These are phyloP conservation scores for Callinectes sapidus DNA, from an alignment of 2,888 invertebrate genomes.

Conservation along the genomic window DNA sequence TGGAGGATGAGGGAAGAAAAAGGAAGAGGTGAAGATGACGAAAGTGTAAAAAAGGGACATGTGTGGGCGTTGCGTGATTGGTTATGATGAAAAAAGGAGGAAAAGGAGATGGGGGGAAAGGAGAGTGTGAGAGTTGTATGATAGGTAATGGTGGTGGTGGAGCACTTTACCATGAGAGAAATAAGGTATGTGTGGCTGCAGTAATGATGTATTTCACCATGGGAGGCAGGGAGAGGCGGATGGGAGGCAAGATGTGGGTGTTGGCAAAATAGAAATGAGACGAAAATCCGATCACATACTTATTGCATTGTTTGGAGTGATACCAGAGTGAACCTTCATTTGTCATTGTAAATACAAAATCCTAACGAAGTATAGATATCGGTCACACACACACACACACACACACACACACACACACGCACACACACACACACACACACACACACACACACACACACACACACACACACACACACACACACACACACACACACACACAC, in stretches of 20 bases:
- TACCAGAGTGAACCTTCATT: background rate
- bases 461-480: too few relatives aligned
- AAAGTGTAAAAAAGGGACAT: background rate
- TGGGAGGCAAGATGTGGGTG: background rate
- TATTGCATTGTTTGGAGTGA: background rate
- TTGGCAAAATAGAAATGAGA: too few relatives aligned
- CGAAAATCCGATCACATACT: too few relatives aligned
- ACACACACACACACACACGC: too few relatives aligned
- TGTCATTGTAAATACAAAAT: background rate
- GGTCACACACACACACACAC: too few relatives aligned
- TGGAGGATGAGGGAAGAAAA: too few relatives aligned
- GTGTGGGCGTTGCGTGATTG: background rate
- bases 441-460: too few relatives aligned
- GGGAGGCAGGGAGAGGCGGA: background rate
- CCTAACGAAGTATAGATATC: background rate
- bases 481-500: background rate
- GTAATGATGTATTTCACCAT: background rate
- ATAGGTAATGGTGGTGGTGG: background rate
- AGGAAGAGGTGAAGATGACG: too few relatives aligned
- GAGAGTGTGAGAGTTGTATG: background rate
- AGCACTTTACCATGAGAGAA: background rate
- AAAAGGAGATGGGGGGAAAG: background rate
- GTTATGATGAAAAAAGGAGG: too few relatives aligned
- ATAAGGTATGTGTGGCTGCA: background rate
- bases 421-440: too few relatives aligned